Evolutionary conservation across 2,888 invertebrate species (phyloP).

Genomic region (Macrosoma leucophasiata): DNA sequence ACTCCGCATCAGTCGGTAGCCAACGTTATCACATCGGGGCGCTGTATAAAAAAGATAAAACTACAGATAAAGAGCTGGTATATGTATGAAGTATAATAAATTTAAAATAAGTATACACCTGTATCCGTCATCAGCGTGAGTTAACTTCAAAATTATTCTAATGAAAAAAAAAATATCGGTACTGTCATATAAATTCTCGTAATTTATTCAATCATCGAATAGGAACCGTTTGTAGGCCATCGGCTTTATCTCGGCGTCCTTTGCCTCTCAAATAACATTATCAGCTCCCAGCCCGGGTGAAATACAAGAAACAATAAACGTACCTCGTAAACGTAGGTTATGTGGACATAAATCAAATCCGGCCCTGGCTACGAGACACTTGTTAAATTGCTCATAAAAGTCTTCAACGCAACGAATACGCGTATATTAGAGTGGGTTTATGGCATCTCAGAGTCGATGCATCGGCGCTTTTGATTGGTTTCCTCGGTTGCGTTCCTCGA

Average conservation of each 20-base stretch:
- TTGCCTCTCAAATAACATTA: slow-evolving; percentile 51
- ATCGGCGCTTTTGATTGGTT: slow-evolving; percentile 46
- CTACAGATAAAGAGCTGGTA: too few relatives aligned
- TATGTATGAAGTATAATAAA: too few relatives aligned
- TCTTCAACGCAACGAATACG: slow-evolving; percentile 52
- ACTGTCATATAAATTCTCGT: slow-evolving; percentile 11
- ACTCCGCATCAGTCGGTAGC: too few relatives aligned
- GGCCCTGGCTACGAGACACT: slow-evolving; percentile 54
- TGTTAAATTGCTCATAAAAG: slow-evolving; percentile 70
- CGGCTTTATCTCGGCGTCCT: slow-evolving; percentile 25
- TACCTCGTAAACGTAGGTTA: slow-evolving; percentile 55
- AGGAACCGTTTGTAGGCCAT: slow-evolving; percentile 23
- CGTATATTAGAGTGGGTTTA: slow-evolving; percentile 63
- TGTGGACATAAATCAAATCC: slow-evolving; percentile 62
- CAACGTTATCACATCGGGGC: too few relatives aligned
- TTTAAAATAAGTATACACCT: too few relatives aligned
- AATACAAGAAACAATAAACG: slow-evolving; percentile 64
- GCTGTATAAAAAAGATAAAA: too few relatives aligned
- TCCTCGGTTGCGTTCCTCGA: slow-evolving; percentile 16
- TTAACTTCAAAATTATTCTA: slow-evolving; percentile 8
- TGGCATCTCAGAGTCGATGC: slow-evolving; percentile 33
- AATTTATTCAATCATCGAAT: slow-evolving; percentile 29
- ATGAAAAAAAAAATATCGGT: slow-evolving; percentile 3
- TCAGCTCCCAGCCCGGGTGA: slow-evolving; percentile 52
- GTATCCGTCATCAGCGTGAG: too few relatives aligned